Percentiles rank a stretch among this genome's conserved stretches.
Conservation (phyloP, 2,888 invertebrate species). For the Callyntrura guangdongensis region DNA sequence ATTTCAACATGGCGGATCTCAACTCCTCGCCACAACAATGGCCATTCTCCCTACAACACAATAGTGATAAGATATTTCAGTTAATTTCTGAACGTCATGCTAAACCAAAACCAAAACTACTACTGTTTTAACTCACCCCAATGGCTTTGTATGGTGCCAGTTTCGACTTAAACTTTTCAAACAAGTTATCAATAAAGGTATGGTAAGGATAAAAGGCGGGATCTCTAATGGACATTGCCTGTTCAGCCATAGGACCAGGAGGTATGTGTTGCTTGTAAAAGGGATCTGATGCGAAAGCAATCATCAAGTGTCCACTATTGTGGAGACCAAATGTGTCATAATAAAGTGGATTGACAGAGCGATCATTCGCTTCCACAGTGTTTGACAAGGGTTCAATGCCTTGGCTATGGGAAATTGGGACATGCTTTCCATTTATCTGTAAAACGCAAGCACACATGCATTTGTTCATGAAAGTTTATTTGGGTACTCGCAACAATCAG, state of each 20-base stretch:
- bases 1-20: conserved; percentile 64
- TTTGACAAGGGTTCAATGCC: conserved; percentile 89
- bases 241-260: conserved; percentile 68
- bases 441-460: background rate
- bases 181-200: conserved; percentile 88
- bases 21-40: conserved; percentile 75
- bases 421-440: conserved; percentile 57
- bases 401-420: conserved; percentile 25
- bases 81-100: too few relatives aligned
- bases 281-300: conserved; percentile 59
- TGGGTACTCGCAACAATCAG: background rate
- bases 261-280: conserved; percentile 50
- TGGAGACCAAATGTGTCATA: conserved; percentile 87
- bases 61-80: background rate
- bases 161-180: conserved; percentile 91
- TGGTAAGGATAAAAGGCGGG: conserved; percentile 66
- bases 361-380: conserved; percentile 90
- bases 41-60: conserved; percentile 68
- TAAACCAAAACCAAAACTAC: too few relatives aligned
- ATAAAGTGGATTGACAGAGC: conserved; percentile 86
- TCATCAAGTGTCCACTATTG: conserved; percentile 73
- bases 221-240: conserved; percentile 65
- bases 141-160: conserved; percentile 88
- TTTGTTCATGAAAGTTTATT: too few relatives aligned
- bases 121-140: conserved; percentile 62